Conservation (phyloP, 2,888 invertebrate genomes). For the Himalopsyche anomala region DNA sequence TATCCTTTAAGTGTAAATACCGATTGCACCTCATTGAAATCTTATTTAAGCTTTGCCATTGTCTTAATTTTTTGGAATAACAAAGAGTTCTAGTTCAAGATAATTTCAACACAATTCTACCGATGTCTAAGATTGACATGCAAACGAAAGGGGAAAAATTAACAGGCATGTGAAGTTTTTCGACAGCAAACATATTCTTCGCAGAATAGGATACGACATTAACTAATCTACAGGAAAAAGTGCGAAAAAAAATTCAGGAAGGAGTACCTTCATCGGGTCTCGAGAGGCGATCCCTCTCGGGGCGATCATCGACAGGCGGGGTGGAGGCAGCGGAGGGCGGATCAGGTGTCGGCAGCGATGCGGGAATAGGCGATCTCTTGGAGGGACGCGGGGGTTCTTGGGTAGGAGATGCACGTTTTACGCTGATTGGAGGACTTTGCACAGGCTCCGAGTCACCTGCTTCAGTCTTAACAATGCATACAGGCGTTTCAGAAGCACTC, state of each 20-base stretch:
- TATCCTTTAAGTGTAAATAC: too few relatives aligned
- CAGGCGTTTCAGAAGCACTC: slow-evolving; percentile 67
- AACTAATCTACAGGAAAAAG: background rate
- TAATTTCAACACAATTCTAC: too few relatives aligned
- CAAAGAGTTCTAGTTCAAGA: too few relatives aligned
- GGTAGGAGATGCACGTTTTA: slow-evolving; percentile 75
- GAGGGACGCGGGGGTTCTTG: slow-evolving; percentile 73
- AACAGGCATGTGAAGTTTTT: background rate
- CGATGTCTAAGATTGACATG: background rate
- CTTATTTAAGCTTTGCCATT: too few relatives aligned
- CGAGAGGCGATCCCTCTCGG: slow-evolving; percentile 72
- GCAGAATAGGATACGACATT: background rate
- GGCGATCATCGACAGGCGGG: slow-evolving; percentile 79
- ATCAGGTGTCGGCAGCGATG: slow-evolving; percentile 79
- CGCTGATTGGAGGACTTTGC: slow-evolving; percentile 56
- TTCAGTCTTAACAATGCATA: slow-evolving; percentile 67
- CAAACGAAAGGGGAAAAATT: background rate
- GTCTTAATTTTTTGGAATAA: too few relatives aligned
- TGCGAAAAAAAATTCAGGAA: slow-evolving; percentile 53
- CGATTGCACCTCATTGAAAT: too few relatives aligned
- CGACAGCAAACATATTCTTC: background rate
- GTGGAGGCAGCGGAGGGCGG: slow-evolving; percentile 83
- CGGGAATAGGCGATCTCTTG: slow-evolving; percentile 71
- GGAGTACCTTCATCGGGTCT: slow-evolving; percentile 75
- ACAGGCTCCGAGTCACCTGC: slow-evolving; percentile 66